phyloP scores from a whole-genome alignment of 2,888 invertebrate genomes.

The Hydroisotoma schaefferi region DNA sequence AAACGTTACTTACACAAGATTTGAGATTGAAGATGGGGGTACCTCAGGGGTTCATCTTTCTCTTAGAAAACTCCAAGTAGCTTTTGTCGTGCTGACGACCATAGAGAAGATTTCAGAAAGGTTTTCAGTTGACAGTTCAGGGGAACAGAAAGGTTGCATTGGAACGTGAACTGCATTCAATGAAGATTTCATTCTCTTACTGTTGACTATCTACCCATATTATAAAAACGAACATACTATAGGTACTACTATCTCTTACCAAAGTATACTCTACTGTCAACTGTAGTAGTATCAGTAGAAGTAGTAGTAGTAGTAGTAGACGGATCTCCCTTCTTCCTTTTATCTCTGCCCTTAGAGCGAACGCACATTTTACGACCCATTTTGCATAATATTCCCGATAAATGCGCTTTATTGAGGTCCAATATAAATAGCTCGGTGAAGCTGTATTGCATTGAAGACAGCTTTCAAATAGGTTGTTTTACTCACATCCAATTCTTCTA shows the following conservation, averaged over 20 bases:
- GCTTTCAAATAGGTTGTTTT: too few species aligned
- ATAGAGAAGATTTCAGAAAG: constrained; percentile 3
- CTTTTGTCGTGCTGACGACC: constrained; percentile 2
- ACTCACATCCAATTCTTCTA: too few species aligned
- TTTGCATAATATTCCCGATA: constrained; percentile 43
- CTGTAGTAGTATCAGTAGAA: too few species aligned
- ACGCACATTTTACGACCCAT: constrained; percentile 33
- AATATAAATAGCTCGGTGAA: constrained; percentile 22
- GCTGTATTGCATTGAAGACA: too few species aligned
- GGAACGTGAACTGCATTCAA: constrained; percentile 25
- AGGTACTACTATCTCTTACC: background rate
- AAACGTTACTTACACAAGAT: background rate
- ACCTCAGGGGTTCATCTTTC: constrained; percentile 9
- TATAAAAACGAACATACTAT: background rate
- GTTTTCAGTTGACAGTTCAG: background rate
- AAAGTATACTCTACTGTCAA: background rate
- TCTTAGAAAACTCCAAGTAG: constrained; percentile 1
- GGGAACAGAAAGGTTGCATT: constrained; percentile 8
- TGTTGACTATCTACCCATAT: too few species aligned
- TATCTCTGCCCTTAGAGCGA: constrained; percentile 23
- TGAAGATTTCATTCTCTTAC: constrained; percentile 14
- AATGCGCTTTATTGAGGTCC: constrained; percentile 41
- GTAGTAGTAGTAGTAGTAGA: background rate
- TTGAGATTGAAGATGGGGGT: background rate
- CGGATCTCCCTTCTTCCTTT: constrained; percentile 1